phyloP scores from a whole-genome alignment of 2,797 vertebrate genomes.

The Lacerta viridis region DNA sequence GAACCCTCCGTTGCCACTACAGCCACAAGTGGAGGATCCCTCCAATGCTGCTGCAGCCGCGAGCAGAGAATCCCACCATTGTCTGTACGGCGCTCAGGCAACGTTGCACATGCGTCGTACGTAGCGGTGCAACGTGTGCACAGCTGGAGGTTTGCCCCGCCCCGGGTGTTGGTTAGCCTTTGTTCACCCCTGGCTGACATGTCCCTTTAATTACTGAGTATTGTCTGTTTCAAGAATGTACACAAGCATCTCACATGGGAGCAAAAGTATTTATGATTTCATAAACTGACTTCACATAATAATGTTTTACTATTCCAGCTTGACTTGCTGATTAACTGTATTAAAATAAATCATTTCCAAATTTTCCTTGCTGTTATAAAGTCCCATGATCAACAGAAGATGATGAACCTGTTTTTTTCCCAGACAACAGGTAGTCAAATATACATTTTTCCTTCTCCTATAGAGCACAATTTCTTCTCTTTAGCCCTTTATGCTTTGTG shows the following conservation, averaged over 20 bases:
- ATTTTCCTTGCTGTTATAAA: not conserved
- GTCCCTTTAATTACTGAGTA: not conserved
- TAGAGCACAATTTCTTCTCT: not conserved
- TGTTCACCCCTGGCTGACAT: not conserved
- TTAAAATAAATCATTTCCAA: not conserved
- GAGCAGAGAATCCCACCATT: too few species aligned
- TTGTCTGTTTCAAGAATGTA: not conserved
- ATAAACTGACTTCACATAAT: not conserved
- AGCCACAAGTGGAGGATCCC: too few species aligned
- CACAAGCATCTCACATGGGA: not conserved
- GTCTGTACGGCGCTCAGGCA: too few species aligned
- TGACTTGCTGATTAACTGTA: not conserved
- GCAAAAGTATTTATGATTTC: constrained; percentile 14
- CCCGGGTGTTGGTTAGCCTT: too few species aligned
- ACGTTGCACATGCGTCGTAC: too few species aligned
- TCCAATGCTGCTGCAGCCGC: too few species aligned
- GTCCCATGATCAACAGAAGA: not conserved
- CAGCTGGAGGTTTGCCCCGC: too few species aligned
- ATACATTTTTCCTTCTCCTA: not conserved
- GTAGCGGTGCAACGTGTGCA: too few species aligned
- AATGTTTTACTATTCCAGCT: not conserved
- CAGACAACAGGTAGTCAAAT: not conserved
- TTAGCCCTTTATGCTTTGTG: not conserved
- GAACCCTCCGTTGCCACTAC: too few species aligned
- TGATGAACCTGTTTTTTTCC: not conserved